These are phyloP conservation scores for Calephelis perditalis DNA, from an alignment of 2,888 invertebrate species.

Conservation along the genomic window DNA sequence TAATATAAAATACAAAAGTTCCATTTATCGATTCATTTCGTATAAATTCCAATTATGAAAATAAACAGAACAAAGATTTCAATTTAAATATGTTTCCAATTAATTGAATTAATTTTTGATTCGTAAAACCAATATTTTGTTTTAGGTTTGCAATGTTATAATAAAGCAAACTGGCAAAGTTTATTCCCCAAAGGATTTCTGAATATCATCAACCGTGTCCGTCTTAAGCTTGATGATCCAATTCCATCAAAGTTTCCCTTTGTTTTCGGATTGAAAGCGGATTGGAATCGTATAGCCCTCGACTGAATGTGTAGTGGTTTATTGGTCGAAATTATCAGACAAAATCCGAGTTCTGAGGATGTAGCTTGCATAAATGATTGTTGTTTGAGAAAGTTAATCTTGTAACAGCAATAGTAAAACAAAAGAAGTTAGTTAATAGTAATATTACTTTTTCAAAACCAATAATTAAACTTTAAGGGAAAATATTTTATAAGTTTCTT, in stretches of 20 bases:
- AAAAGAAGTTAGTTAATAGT: too few species aligned
- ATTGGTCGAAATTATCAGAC: conserved; percentile 30
- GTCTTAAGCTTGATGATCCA: conserved; percentile 40
- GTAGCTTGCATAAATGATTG: not conserved
- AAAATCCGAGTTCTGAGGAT: not conserved
- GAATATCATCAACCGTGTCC: conserved; percentile 34
- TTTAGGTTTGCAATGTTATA: not conserved
- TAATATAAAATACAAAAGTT: too few species aligned
- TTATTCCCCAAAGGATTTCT: conserved; percentile 27
- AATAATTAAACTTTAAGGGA: too few species aligned
- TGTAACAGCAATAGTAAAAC: too few species aligned
- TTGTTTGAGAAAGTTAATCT: too few species aligned
- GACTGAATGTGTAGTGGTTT: conserved; percentile 48
- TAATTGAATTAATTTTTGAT: conserved; percentile 7
- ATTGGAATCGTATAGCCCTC: conserved; percentile 49
- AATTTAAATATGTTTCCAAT: conserved; percentile 13
- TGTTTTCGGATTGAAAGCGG: conserved; percentile 53
- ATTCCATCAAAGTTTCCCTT: conserved; percentile 58
- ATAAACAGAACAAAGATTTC: too few species aligned
- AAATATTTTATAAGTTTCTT: too few species aligned
- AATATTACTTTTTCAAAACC: too few species aligned
- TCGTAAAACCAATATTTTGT: not conserved
- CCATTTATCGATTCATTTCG: too few species aligned
- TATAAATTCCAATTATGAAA: too few species aligned
- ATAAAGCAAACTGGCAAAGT: conserved; percentile 20